These are phyloP conservation scores for Plestiodon gilberti DNA, from an alignment of 2,113 vertebrate genomes.

Conservation along the genomic window DNA sequence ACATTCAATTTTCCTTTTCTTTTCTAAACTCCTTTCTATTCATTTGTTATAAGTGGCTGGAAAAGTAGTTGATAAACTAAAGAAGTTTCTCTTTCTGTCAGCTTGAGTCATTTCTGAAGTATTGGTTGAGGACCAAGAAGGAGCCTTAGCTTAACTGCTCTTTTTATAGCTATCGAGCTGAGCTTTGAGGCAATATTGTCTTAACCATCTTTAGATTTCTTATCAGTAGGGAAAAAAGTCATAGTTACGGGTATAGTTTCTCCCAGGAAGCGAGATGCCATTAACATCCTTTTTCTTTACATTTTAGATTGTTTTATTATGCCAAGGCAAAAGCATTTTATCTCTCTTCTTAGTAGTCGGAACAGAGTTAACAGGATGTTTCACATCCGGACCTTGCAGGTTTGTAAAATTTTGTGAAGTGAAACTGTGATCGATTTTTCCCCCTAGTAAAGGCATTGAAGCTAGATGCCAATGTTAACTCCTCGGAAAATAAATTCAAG, in stretches of 20 bases:
- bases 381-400: slow-evolving; percentile 4
- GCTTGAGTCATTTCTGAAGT: slow-evolving; percentile 6
- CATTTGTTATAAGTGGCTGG: not conserved
- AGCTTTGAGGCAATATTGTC: not conserved
- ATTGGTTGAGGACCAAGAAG: not conserved
- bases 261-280: not conserved
- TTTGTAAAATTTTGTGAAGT: slow-evolving; percentile 42
- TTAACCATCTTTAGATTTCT: slow-evolving; percentile 10
- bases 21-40: not conserved
- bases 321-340: slow-evolving; percentile 21
- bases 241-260: not conserved
- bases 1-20: not conserved
- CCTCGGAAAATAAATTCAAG: slow-evolving; percentile 14
- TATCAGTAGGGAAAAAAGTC: not conserved
- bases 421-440: slow-evolving; percentile 10
- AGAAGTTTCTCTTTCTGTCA: not conserved
- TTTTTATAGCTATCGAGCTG: not conserved
- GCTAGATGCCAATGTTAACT: not conserved
- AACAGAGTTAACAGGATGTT: slow-evolving; percentile 12
- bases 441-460: not conserved
- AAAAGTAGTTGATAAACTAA: slow-evolving; percentile 4
- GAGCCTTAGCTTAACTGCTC: not conserved
- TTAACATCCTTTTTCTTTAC: not conserved
- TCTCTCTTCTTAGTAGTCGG: slow-evolving; percentile 23
- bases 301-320: slow-evolving; percentile 31